Base-by-base conservation (phyloP, 2,797 vertebrate genomes). In the Lepus oiostolus region DNA sequence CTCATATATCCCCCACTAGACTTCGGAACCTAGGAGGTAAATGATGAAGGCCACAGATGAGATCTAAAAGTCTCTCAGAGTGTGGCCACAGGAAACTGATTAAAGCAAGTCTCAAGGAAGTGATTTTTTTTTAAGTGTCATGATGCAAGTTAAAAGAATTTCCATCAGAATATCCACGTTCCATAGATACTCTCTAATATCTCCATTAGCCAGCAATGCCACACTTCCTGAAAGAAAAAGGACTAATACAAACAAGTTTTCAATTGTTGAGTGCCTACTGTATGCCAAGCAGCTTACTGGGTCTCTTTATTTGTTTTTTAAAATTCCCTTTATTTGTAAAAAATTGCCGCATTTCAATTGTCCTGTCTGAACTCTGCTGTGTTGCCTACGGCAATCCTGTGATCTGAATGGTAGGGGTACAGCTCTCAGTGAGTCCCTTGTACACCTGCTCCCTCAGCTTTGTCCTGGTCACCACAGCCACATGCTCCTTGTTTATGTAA, bases 401-500 rank as follows among this genome's bases (percentile, higher is more conserved):
- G 28, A 35, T 63, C 75, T 88, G 63, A 54, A 47, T 4, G n/a
- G 47, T 16, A 28, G 42, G 14, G 62, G 65, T 71, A 28, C 85
- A 47, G 19, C 77, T 26, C 22, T 95, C 60, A 84, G 30, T 21
- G 22, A 91, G 85, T 32, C 62, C 58, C 71, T 19, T 14, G 16
- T 42, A 30, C 10, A 21, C 50, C 95, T 52, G 60, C n/a, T 65
- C 30, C 81, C 38, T 94, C 11, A 0, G 35, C 85, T 76, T 74
- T 83, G 38, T 75, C 93, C 85, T 60, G 65, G 85, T 86, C 87
- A 81, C 75, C 21, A 62, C 4, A 22, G 60, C 42, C 83, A 65
- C 0, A 2, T 94, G 92, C 68, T 94, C 60, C 76, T 42, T 47
- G 94, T 93, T 92, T 85, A 92, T 80, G 13, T 81, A 96, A 96